Evolutionary conservation across 2,113 vertebrate genomes (phyloP).

Genomic region (Aegithalos caudatus): DNA sequence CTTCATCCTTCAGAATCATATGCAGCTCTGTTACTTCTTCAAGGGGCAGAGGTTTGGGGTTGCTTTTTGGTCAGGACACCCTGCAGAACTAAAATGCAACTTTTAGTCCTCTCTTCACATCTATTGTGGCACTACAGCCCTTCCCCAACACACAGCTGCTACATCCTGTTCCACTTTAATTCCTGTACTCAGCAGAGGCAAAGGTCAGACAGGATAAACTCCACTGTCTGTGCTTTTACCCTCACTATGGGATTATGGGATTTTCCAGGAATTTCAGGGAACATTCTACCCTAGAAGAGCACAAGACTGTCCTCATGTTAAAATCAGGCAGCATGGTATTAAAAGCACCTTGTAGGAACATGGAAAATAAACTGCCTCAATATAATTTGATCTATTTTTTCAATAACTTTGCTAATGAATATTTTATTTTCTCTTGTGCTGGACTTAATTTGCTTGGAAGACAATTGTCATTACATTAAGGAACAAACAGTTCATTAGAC

Average conservation of each 20-base stretch:
- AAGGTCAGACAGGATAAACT: neutral
- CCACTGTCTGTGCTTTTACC: neutral
- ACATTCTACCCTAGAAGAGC: neutral
- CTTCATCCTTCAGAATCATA: neutral
- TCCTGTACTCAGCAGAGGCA: neutral
- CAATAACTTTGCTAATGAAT: slow-evolving; percentile 68
- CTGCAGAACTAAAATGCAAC: neutral
- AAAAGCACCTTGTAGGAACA: neutral
- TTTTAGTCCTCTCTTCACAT: neutral
- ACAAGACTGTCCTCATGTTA: neutral
- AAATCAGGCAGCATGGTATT: neutral
- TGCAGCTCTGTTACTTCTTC: neutral
- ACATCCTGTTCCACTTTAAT: neutral
- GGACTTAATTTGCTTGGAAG: slow-evolving; percentile 54
- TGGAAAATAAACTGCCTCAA: slow-evolving; percentile 46
- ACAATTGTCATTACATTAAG: slow-evolving; percentile 39
- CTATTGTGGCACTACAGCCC: neutral
- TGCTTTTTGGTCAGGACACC: neutral
- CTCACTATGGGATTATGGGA: neutral
- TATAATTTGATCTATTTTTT: slow-evolving; percentile 63
- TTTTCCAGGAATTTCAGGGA: neutral
- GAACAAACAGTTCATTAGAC: slow-evolving; percentile 40
- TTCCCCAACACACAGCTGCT: neutral
- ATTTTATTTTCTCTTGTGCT: slow-evolving; percentile 60
- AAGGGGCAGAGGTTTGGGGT: neutral